Base-by-base conservation (phyloP, 2,113 vertebrate species). In the Percopsis transmontana region DNA sequence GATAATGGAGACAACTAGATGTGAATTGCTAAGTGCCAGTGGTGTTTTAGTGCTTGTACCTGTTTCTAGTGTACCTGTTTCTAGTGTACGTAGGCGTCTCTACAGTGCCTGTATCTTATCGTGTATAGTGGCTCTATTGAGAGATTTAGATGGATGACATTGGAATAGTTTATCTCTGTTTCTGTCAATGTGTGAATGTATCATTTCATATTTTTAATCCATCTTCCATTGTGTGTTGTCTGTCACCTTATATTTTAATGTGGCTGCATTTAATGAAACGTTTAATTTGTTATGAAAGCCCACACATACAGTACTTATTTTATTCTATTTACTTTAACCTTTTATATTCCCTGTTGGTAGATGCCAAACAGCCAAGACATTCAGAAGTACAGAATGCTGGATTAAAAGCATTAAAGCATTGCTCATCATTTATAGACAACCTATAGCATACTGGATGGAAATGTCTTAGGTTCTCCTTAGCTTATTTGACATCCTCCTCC, bases 1-100 rank as follows among this genome's bases (percentile, higher is more conserved):
- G 82, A 92, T 85, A 94, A 92, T 91, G 89, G 94, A 83, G 83
- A 74, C 76, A 76, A 62, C 84, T 85, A 87, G 84, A 87, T 66
- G 80, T 67, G 81, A 44, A 54, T 52, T 62, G 56, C 27, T 74
- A 54, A 62, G 66, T 79, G 68, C 18, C 51, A 66, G 61, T 79
- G 40, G 83, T 86, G 77, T 54, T 53, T 48, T 74, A 57, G 72
- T 5, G 1, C 23, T 45, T 24, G 58, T 48, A 23, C 67, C n/a
- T 76, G 23, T 14, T 16, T 56, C 7, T 69, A 45, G 59, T 52
- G 18, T 58, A 41, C 61, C n/a, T n/a, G n/a, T n/a, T n/a, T n/a
- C n/a, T n/a, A n/a, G 27, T 33, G 27, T 1, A 33, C n/a, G 44
- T 38, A 39, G 12, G n/a, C 21, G 47, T 51, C 18, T 16, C 38